Evolutionary conservation across 2,888 invertebrate genomes (phyloP), one percentile per base, ranked within the genome.

Genomic region (Buathra laborator): DNA sequence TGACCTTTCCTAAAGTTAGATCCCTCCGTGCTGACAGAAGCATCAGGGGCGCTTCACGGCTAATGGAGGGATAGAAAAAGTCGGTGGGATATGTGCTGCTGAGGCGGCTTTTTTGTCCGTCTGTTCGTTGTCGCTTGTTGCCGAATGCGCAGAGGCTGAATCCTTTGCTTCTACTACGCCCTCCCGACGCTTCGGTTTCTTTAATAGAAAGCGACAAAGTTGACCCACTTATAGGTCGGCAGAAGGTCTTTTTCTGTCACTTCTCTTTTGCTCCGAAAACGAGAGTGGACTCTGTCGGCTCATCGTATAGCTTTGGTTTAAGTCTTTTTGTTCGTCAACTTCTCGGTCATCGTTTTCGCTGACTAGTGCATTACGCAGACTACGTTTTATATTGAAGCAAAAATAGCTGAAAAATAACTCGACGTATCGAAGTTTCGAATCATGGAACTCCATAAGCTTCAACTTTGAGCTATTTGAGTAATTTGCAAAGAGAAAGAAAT

Each of bases 161-260:
- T 56, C 51, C 16, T 19, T 6, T 66, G 48, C 66, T 32, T 9
- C 51, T 66, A 9, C 37, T n/a, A 2, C 14, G 43, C 43, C 7
- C 66, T 66, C 16, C 14, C 10, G 84, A 88, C 86, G 72, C 86
- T 79, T 74, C 84, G 86, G 86, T 88, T 88, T 87, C 86, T 86
- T 88, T 90, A 89, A 90, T 89, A 87, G 89, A 90, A 88, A 91
- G 89, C 89, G 88, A 89, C 89, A 90, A 56, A 66, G 89, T 37
- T 91, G 92, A 92, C 90, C 91, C 88, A 92, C 89, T 91, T 92
- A 89, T 86, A 86, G 76, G 87, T 84, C 84, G 87, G 16, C 5
- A 24, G 6, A 56, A 51, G 12, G 66, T 44, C 66, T 66, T 66
- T 51, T 51, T 19, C 32, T 51, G 64, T 66, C 75, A 51, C 76